These are phyloP conservation scores for Glaucomys volans DNA, from an alignment of 2,113 vertebrate species.

Conservation along the genomic window DNA sequence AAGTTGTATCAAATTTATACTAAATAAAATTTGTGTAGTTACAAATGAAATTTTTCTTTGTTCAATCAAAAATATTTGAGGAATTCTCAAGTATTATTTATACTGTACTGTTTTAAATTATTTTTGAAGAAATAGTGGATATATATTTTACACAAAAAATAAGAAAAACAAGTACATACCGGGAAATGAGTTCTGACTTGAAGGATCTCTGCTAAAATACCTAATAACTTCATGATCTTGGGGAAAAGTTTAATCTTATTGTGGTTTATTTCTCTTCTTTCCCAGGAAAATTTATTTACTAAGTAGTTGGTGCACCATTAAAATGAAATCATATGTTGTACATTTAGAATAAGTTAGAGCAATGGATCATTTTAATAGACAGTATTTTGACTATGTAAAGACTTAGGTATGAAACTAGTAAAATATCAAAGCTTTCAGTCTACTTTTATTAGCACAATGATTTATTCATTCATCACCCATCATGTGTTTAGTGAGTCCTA, in stretches of 20 bases:
- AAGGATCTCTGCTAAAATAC: neutral
- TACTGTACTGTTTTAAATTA: neutral
- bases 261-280: neutral
- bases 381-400: conserved; percentile 47
- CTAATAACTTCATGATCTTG: neutral
- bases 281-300: neutral
- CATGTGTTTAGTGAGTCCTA: neutral
- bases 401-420: neutral
- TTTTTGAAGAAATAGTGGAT: neutral
- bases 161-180: neutral
- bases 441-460: neutral
- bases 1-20: neutral
- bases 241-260: neutral
- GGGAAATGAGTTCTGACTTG: neutral
- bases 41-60: neutral
- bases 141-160: neutral
- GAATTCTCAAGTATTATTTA: neutral
- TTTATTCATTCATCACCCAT: neutral
- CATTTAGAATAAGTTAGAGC: conserved; percentile 20
- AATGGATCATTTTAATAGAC: neutral
- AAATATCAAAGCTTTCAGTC: neutral
- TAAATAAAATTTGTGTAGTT: neutral
- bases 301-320: neutral
- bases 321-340: neutral
- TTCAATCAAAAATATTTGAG: neutral